Conservation (phyloP, 2,888 invertebrate genomes). For the Atethmia centrago region DNA sequence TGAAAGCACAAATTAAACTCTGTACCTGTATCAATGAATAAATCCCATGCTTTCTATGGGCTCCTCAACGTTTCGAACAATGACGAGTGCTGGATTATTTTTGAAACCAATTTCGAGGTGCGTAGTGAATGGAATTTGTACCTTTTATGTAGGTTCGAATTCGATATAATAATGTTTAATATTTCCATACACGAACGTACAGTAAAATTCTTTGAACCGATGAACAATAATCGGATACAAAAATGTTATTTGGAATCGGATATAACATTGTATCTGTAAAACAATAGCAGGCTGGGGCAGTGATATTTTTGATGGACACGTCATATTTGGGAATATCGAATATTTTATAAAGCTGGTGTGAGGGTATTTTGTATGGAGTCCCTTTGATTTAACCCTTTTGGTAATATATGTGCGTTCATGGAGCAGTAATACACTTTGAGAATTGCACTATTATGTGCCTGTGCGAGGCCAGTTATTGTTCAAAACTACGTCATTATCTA, state of each 20-base stretch:
- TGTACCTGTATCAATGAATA: slow-evolving; percentile 56
- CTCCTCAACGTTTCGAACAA: slow-evolving; percentile 57
- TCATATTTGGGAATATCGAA: slow-evolving; percentile 45
- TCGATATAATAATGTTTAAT: slow-evolving; percentile 58
- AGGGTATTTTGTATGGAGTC: slow-evolving; percentile 15
- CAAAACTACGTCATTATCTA: background rate
- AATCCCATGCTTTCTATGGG: slow-evolving; percentile 55
- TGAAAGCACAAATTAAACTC: slow-evolving; percentile 63
- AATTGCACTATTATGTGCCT: slow-evolving; percentile 30
- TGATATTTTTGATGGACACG: slow-evolving; percentile 47
- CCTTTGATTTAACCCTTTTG: slow-evolving; percentile 27
- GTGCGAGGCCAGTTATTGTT: slow-evolving; percentile 5
- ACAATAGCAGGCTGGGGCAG: slow-evolving; percentile 47
- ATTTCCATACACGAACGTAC: slow-evolving; percentile 47
- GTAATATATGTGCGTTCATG: slow-evolving; percentile 11
- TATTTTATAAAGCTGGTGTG: slow-evolving; percentile 27
- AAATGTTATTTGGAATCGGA: slow-evolving; percentile 51
- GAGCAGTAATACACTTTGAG: slow-evolving; percentile 20
- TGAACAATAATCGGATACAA: slow-evolving; percentile 55
- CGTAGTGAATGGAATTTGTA: slow-evolving; percentile 62
- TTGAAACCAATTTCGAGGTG: slow-evolving; percentile 60
- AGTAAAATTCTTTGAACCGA: slow-evolving; percentile 48
- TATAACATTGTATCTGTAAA: slow-evolving; percentile 50
- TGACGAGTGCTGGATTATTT: slow-evolving; percentile 63
- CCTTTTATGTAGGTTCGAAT: slow-evolving; percentile 57